Base-by-base conservation (phyloP, 2,797 vertebrate species). In the Loris lydekkerianus region DNA sequence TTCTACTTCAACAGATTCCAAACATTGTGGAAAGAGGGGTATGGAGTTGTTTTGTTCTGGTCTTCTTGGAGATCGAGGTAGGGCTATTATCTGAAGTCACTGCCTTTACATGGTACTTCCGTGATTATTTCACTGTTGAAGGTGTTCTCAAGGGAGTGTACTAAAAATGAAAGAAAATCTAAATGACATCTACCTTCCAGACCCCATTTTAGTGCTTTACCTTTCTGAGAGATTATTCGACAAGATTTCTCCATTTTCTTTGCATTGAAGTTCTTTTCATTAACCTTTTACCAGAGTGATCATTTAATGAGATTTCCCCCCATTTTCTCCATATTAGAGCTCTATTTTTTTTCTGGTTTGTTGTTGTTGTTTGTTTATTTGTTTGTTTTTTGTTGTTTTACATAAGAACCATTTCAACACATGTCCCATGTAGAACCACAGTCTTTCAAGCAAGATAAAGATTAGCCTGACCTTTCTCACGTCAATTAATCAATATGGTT, bases 391-490 rank as follows among this genome's bases (percentile, higher is more conserved):
- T 34, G 85, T 95, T 80, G 92, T 93, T 97, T 92, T 85, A 87
- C 13, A 34, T 37, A 88, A 37, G 60, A 98, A 97, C 81, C 94
- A 93, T 97, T 97, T 97, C 94, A 86, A 93, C 83, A 95, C 94
- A 96, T 40, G 82, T 97, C 72, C 88, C 95, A 92, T 85, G 87
- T 90, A 95, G 56, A 95, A 95, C 86, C 93, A 37, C 73, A 97
- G 56, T 97, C 84, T 97, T 95, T 97, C 88, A 75, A 95, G 94
- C 92, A 95, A 91, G 94, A 94, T 95, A 97, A 97, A 97, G 96
- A 98, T 97, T 97, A 96, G 86, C 77, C 93, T 98, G 98, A 98
- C 97, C 97, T 98, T 98, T 97, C 92, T 91, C 97, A 96, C 86
- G 93, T 91, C 94, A 93, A 92, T 97, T 98, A 97, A 98, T 98